A percentile compares a stretch with the other conserved stretches of the same genome.
These are phyloP conservation scores for Pseudochirops cupreus DNA, from an alignment of 2,797 vertebrate genomes.

Conservation along the genomic window DNA sequence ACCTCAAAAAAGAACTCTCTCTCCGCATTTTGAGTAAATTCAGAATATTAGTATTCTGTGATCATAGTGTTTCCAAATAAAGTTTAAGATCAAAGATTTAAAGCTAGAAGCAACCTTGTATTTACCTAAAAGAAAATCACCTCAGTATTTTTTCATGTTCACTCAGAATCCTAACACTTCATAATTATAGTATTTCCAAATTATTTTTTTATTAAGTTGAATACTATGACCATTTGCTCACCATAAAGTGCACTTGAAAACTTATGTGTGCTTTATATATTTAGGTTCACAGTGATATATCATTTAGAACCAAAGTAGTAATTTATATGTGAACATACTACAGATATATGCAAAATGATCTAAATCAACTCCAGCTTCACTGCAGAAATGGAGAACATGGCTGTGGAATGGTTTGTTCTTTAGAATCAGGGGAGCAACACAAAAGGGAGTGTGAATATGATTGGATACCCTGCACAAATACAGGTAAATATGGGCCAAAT, in stretches of 20 bases:
- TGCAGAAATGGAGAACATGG: conserved; percentile 90
- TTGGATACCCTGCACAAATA: conserved; percentile 89
- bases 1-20: not conserved
- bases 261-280: not conserved
- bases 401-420: conserved; percentile 87
- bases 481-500: conserved; percentile 84
- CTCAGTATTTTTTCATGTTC: not conserved
- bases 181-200: not conserved
- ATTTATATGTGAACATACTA: not conserved
- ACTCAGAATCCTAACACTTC: not conserved
- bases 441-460: conserved; percentile 91
- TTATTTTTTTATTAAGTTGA: not conserved
- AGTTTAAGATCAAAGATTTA: not conserved
- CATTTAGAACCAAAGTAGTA: not conserved
- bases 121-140: not conserved
- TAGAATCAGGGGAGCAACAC: conserved; percentile 91
- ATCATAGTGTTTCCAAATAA: not conserved
- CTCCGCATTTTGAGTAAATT: not conserved
- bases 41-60: not conserved
- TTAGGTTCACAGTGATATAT: not conserved
- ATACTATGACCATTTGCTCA: not conserved
- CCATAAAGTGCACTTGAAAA: not conserved
- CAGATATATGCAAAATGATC: conserved; percentile 95
- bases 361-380: conserved; percentile 92
- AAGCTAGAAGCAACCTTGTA: not conserved